phyloP scores from a whole-genome alignment of 2,888 invertebrate genomes.

The Papilio gigon region DNA sequence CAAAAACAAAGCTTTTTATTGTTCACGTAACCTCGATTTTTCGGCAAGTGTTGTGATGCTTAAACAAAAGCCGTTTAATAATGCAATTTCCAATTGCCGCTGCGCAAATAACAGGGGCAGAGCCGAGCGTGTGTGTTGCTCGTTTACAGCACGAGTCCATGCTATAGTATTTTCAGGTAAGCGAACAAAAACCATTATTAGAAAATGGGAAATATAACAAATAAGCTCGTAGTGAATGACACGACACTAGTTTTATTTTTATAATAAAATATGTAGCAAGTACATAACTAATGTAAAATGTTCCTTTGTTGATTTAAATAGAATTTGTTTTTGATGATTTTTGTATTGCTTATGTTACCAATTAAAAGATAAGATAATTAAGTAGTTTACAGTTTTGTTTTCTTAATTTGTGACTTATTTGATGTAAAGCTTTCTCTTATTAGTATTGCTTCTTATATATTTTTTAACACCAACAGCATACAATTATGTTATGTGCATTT shows the following conservation, averaged over 20 bases:
- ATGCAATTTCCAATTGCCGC: slow-evolving; percentile 82
- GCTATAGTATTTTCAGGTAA: not conserved
- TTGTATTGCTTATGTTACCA: no score
- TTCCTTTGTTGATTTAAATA: not conserved
- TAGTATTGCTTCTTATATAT: no score
- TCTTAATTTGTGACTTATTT: no score
- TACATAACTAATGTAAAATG: no score
- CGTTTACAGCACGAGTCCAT: not conserved
- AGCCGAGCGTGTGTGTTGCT: slow-evolving; percentile 54
- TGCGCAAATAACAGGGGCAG: slow-evolving; percentile 76
- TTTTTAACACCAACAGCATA: not conserved
- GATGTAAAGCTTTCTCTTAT: no score
- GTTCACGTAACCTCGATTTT: slow-evolving; percentile 52
- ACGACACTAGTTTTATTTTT: no score
- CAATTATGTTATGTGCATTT: not conserved
- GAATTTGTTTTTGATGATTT: no score
- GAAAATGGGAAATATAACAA: no score
- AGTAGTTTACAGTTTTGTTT: no score
- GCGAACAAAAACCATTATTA: not conserved
- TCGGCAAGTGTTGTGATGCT: slow-evolving; percentile 72
- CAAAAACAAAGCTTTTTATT: slow-evolving; percentile 48
- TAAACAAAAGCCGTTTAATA: slow-evolving; percentile 82
- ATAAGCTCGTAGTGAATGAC: no score
- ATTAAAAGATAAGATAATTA: no score
- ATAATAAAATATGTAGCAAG: no score